Conservation (phyloP, 1,140 invertebrate genomes). For the Ooceraea biroi region DNA sequence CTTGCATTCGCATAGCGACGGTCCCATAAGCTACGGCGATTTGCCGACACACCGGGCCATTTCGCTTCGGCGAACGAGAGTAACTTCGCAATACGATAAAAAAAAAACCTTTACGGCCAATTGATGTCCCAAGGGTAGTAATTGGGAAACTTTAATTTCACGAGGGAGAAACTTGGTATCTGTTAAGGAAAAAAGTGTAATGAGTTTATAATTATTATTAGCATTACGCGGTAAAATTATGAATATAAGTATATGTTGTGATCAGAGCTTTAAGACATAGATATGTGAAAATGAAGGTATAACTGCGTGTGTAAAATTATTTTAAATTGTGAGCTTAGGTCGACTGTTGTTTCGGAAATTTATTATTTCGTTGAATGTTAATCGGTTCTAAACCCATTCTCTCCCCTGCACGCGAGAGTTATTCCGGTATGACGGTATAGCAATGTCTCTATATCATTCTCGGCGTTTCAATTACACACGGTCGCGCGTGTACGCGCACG, state of each 20-base stretch:
- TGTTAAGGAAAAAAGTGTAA: neutral
- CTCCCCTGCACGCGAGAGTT: neutral
- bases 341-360: neutral
- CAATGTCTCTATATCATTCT: constrained; percentile 56
- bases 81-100: constrained; percentile 12
- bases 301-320: too few relatives aligned
- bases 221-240: neutral
- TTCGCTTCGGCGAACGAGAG: neutral
- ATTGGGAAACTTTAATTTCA: neutral
- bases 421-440: constrained; percentile 25
- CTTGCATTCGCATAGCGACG: constrained; percentile 44
- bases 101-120: neutral
- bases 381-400: neutral
- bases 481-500: constrained; percentile 45
- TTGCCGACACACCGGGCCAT: neutral
- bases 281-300: too few relatives aligned
- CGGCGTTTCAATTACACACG: constrained; percentile 56
- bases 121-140: neutral
- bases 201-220: neutral
- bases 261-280: too few relatives aligned
- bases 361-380: constrained; percentile 26
- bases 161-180: neutral
- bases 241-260: too few relatives aligned
- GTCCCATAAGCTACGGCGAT: constrained; percentile 54
- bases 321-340: too few relatives aligned